Conservation (phyloP, 2,888 invertebrate genomes). For the Biston stratarius region DNA sequence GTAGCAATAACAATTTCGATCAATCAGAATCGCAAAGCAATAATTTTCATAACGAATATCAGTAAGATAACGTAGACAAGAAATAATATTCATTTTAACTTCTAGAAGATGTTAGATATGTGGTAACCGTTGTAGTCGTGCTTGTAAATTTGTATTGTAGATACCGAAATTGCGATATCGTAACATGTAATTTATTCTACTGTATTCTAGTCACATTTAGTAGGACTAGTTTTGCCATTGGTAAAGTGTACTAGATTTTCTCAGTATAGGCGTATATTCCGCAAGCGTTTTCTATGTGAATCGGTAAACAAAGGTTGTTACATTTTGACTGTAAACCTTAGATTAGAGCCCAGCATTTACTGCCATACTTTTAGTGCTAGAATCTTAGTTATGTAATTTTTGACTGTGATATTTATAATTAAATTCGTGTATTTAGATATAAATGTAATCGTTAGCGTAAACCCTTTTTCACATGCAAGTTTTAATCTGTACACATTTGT, state of each 20-base stretch:
- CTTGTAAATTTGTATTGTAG: slow-evolving; percentile 62
- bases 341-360: slow-evolving; percentile 70
- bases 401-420: slow-evolving; percentile 86
- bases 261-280: slow-evolving; percentile 37
- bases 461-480: slow-evolving; percentile 49
- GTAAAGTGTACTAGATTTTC: slow-evolving; percentile 40
- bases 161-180: slow-evolving; percentile 68
- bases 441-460: slow-evolving; percentile 70
- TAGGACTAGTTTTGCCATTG: slow-evolving; percentile 75
- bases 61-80: slow-evolving; percentile 46
- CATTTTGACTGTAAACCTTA: slow-evolving; percentile 60
- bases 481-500: slow-evolving; percentile 50
- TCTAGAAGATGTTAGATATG: slow-evolving; percentile 42
- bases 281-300: slow-evolving; percentile 36
- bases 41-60: slow-evolving; percentile 51
- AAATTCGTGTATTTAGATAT: slow-evolving; percentile 81
- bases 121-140: slow-evolving; percentile 58
- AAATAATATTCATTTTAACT: slow-evolving; percentile 26
- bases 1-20: slow-evolving; percentile 21
- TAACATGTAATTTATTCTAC: slow-evolving; percentile 79
- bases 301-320: slow-evolving; percentile 60
- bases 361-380: slow-evolving; percentile 79
- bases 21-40: slow-evolving; percentile 63
- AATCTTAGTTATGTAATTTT: slow-evolving; percentile 81
- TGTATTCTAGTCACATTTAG: slow-evolving; percentile 82